A percentile compares a stretch with the other conserved stretches of the same genome.
phyloP scores from a whole-genome alignment of 2,888 invertebrate species.

The Liopterus haemorrhoidalis region DNA sequence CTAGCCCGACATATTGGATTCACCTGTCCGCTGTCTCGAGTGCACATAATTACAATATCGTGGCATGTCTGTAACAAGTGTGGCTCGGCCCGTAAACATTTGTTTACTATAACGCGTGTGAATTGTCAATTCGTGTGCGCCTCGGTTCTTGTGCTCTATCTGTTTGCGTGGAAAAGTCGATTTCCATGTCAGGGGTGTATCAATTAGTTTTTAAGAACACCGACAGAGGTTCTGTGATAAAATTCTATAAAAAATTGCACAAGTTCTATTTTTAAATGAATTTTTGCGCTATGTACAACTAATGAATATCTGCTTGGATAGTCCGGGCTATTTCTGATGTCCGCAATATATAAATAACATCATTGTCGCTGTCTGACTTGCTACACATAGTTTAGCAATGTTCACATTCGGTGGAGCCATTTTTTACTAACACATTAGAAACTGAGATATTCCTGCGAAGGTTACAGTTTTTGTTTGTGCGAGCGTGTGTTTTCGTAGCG shows the following conservation, averaged over 20 bases:
- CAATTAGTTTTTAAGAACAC: constrained; percentile 45
- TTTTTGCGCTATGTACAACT: constrained; percentile 43
- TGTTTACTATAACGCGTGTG: constrained; percentile 24
- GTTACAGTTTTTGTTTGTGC: constrained; percentile 21
- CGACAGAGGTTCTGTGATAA: constrained; percentile 44
- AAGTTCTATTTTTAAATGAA: constrained; percentile 46
- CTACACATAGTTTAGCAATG: constrained; percentile 42
- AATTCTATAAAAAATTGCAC: constrained; percentile 41
- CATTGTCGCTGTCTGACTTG: constrained; percentile 36
- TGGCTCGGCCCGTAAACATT: constrained; percentile 29
- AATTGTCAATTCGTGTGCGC: constrained; percentile 18
- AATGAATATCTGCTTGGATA: constrained; percentile 43
- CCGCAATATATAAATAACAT: constrained; percentile 45
- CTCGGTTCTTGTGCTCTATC: constrained; percentile 23
- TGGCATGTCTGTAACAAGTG: constrained; percentile 29
- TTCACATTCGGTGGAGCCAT: constrained; percentile 46
- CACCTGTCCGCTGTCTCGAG: constrained; percentile 40
- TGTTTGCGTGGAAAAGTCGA: constrained; percentile 36
- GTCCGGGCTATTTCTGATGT: constrained; percentile 45
- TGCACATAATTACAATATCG: constrained; percentile 35
- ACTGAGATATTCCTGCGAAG: constrained; percentile 20
- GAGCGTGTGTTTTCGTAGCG: constrained; percentile 19
- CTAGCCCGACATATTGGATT: constrained; percentile 44
- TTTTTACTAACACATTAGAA: constrained; percentile 33
- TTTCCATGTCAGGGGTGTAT: constrained; percentile 43